Percentiles rank a stretch among this genome's conserved stretches.
phyloP scores from a whole-genome alignment of 2,797 vertebrate species.

The Myripristis jacobus region DNA sequence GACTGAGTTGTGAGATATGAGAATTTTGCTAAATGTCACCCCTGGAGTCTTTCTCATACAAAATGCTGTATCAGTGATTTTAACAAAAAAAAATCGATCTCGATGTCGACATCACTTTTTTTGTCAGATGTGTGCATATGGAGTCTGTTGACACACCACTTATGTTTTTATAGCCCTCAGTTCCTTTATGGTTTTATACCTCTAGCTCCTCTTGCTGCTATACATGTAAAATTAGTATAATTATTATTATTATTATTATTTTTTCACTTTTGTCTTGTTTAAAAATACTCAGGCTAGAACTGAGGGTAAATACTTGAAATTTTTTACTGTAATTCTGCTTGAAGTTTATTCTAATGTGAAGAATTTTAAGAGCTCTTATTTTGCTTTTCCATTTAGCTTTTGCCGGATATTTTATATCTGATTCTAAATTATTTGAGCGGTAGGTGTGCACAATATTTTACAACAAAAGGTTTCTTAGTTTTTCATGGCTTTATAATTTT shows the following conservation, averaged over 20 bases:
- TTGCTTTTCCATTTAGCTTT: background rate
- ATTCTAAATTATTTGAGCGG: background rate
- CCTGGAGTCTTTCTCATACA: background rate
- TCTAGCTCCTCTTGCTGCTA: conserved; percentile 16
- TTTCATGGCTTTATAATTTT: background rate
- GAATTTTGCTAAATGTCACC: background rate
- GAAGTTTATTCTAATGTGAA: conserved; percentile 23
- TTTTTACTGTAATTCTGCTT: conserved; percentile 23
- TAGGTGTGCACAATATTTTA: background rate
- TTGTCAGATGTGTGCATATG: background rate
- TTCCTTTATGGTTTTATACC: background rate
- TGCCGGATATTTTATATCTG: background rate
- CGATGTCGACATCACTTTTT: conserved; percentile 10
- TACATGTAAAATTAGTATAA: background rate
- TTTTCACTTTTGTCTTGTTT: background rate
- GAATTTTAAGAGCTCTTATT: conserved; percentile 1
- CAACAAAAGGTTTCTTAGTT: background rate
- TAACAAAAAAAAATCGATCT: background rate
- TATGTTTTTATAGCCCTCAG: background rate
- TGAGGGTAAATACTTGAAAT: conserved; percentile 69
- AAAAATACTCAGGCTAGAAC: conserved; percentile 48
- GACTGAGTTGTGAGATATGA: background rate
- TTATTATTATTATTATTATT: too few species aligned
- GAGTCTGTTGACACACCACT: background rate
- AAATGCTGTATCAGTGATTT: background rate